Conservation (phyloP, 2,888 invertebrate species). For the Panzeria rudis region DNA sequence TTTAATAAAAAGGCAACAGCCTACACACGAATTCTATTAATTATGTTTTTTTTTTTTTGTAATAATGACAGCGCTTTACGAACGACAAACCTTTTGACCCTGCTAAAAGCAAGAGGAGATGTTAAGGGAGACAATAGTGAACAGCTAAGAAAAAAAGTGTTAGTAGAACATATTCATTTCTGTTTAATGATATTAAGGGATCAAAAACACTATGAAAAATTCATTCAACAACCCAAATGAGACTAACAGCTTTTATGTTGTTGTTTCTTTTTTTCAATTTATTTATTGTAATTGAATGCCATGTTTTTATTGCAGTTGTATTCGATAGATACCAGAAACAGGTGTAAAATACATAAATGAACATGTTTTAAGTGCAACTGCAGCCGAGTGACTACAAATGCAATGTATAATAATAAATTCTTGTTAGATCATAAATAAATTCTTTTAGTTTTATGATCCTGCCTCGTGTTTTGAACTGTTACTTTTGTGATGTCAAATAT, state of each 20-base stretch:
- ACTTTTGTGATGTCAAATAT: background rate
- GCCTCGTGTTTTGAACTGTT: background rate
- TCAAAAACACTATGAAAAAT: slow-evolving; percentile 46
- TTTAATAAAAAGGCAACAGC: slow-evolving; percentile 32
- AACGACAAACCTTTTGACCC: slow-evolving; percentile 60
- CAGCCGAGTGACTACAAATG: background rate
- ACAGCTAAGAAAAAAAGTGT: slow-evolving; percentile 52
- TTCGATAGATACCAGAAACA: slow-evolving; percentile 68
- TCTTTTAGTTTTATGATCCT: slow-evolving; percentile 27
- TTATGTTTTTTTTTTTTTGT: slow-evolving; percentile 6
- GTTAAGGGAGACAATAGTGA: background rate
- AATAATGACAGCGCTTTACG: slow-evolving; percentile 23
- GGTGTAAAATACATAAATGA: slow-evolving; percentile 68
- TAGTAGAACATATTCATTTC: slow-evolving; percentile 41
- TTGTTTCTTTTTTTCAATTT: slow-evolving; percentile 2
- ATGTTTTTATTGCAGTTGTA: slow-evolving; percentile 40
- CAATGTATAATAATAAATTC: slow-evolving; percentile 35
- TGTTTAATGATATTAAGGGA: slow-evolving; percentile 55
- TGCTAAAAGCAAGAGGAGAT: slow-evolving; percentile 35
- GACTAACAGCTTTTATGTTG: slow-evolving; percentile 33
- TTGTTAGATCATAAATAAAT: slow-evolving; percentile 56
- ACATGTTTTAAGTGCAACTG: slow-evolving; percentile 59
- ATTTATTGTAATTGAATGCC: slow-evolving; percentile 60
- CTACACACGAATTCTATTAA: slow-evolving; percentile 50
- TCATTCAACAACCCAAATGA: slow-evolving; percentile 10